Conservation (phyloP, 2,797 vertebrate species). For the Sylvia borin region DNA sequence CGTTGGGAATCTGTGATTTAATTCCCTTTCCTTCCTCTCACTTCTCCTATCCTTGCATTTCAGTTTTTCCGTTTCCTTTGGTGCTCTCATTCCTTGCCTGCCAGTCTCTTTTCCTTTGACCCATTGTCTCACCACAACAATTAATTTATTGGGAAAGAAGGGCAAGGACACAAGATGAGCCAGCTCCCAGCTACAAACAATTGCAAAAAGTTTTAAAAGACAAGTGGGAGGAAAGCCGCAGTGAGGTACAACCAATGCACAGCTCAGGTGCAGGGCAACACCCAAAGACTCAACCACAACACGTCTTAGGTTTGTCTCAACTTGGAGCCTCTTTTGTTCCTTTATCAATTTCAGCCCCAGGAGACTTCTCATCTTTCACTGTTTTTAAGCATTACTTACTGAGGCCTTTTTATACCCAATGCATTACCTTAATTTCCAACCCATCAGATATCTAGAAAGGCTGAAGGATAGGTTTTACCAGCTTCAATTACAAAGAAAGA, state of each 20-base stretch:
- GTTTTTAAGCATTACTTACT: neutral
- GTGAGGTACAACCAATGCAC: neutral
- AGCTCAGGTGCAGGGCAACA: neutral
- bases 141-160: neutral
- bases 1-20: neutral
- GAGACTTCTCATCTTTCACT: neutral
- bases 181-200: neutral
- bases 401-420: neutral
- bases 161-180: neutral
- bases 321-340: neutral
- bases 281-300: neutral
- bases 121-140: neutral
- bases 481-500: neutral
- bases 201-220: rapidly evolving
- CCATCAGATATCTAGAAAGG: neutral
- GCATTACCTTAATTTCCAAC: neutral
- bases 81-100: neutral
- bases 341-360: neutral
- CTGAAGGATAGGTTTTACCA: neutral
- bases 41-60: neutral
- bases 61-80: neutral
- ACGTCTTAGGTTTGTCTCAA: neutral
- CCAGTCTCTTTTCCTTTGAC: neutral
- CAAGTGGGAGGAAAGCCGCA: neutral
- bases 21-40: neutral